Conservation (phyloP, 2,797 vertebrate species). For the Synanceia verrucosa region DNA sequence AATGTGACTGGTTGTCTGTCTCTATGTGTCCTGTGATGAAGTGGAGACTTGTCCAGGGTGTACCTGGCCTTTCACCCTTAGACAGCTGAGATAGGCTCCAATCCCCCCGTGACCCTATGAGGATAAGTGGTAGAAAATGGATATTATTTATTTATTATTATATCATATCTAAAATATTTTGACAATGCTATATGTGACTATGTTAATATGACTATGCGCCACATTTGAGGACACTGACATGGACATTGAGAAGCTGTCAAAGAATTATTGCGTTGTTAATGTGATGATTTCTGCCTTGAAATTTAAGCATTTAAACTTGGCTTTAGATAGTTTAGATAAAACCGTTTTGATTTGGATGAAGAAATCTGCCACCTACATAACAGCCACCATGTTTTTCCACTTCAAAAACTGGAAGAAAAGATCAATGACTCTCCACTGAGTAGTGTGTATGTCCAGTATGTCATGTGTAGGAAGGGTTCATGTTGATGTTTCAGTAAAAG, state of each 20-base stretch:
- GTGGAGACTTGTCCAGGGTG: too few relatives aligned
- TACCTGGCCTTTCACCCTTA: too few relatives aligned
- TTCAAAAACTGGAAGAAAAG: constrained; percentile 29
- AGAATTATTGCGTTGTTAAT: neutral
- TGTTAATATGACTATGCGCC: neutral
- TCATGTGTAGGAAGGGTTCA: constrained; percentile 45
- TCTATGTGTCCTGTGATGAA: too few relatives aligned
- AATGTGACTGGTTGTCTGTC: too few relatives aligned
- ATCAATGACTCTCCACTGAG: constrained; percentile 32
- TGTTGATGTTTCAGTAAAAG: constrained; percentile 29
- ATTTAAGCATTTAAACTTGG: neutral
- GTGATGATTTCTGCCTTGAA: neutral
- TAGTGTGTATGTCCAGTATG: constrained; percentile 16
- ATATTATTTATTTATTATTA: too few relatives aligned
- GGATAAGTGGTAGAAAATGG: too few relatives aligned
- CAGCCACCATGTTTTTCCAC: constrained; percentile 5
- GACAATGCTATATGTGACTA: too few relatives aligned
- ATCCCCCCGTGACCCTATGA: too few relatives aligned
- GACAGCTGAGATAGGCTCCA: too few relatives aligned
- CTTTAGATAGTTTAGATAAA: neutral
- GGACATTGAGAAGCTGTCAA: neutral
- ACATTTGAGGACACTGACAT: neutral
- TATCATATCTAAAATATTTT: too few relatives aligned
- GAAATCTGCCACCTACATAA: constrained; percentile 35
- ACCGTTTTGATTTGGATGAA: neutral